phyloP scores from a whole-genome alignment of 1,140 invertebrate genomes.

The Ditylenchus dipsaci region DNA sequence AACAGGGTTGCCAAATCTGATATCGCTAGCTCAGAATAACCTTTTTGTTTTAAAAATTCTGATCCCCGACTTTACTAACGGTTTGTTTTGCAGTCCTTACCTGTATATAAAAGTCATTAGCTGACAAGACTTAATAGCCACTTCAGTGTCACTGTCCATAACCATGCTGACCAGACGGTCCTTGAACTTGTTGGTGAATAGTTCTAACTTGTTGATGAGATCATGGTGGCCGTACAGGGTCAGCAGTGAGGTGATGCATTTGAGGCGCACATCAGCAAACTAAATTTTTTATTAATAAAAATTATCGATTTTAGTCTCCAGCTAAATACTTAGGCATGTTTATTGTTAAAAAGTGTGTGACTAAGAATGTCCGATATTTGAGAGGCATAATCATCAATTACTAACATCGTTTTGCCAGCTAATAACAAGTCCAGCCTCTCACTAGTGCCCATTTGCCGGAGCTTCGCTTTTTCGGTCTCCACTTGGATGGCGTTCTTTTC shows the following conservation, averaged over 20 bases:
- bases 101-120: slow-evolving; percentile 90
- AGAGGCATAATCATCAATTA: slow-evolving; percentile 59
- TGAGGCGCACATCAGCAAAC: slow-evolving; percentile 65
- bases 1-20: too few relatives aligned
- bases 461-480: slow-evolving; percentile 88
- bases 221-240: slow-evolving; percentile 92
- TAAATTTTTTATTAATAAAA: slow-evolving; percentile 51
- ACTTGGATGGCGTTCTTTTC: slow-evolving; percentile 96
- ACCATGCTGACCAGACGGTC: slow-evolving; percentile 98
- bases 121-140: slow-evolving; percentile 93
- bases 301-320: slow-evolving; percentile 97
- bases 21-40: too few relatives aligned
- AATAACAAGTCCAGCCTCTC: slow-evolving; percentile 87
- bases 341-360: too few relatives aligned
- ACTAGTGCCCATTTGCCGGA: slow-evolving; percentile 66
- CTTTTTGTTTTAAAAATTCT: too few relatives aligned
- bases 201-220: slow-evolving; percentile 85
- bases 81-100: too few relatives aligned
- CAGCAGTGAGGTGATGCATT: slow-evolving; percentile 77
- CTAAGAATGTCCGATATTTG: too few relatives aligned
- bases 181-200: slow-evolving; percentile 98
- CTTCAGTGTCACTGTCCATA: slow-evolving; percentile 93
- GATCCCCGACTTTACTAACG: too few relatives aligned
- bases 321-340: too few relatives aligned
- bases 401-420: slow-evolving; percentile 80